These are phyloP conservation scores for Lipotes vexillifer DNA, from an alignment of 2,113 vertebrate genomes.

Conservation along the genomic window DNA sequence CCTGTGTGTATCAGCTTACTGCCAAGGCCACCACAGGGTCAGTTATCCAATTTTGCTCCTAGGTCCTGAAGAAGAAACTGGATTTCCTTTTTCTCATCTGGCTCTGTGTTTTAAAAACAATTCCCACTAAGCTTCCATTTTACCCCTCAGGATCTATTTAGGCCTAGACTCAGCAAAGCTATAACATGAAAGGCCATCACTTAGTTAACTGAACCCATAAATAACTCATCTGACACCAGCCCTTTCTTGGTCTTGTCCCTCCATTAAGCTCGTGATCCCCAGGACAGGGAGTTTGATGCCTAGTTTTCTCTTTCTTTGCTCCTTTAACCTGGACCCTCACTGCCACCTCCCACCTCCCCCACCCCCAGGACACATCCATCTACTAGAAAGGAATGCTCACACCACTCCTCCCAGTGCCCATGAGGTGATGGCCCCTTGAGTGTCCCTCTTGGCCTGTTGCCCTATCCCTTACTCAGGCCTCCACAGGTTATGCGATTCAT, in stretches of 20 bases:
- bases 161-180: not conserved
- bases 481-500: rapidly evolving
- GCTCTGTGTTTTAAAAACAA: not conserved
- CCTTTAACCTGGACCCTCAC: not conserved
- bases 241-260: not conserved
- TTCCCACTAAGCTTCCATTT: not conserved
- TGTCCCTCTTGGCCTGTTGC: too few relatives aligned
- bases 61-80: not conserved
- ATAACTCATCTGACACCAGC: not conserved
- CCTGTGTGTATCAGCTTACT: not conserved
- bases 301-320: not conserved
- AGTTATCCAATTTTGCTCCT: not conserved
- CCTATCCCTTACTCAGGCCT: not conserved
- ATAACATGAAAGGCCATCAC: not conserved
- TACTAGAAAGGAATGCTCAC: not conserved
- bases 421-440: not conserved
- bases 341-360: not conserved
- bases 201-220: not conserved
- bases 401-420: not conserved
- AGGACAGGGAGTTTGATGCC: not conserved
- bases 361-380: not conserved
- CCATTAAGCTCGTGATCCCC: not conserved
- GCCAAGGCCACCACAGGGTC: not conserved
- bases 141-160: not conserved
- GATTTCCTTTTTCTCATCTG: not conserved